Base-by-base conservation (phyloP, 2,888 invertebrate species). In the Acleris literana region DNA sequence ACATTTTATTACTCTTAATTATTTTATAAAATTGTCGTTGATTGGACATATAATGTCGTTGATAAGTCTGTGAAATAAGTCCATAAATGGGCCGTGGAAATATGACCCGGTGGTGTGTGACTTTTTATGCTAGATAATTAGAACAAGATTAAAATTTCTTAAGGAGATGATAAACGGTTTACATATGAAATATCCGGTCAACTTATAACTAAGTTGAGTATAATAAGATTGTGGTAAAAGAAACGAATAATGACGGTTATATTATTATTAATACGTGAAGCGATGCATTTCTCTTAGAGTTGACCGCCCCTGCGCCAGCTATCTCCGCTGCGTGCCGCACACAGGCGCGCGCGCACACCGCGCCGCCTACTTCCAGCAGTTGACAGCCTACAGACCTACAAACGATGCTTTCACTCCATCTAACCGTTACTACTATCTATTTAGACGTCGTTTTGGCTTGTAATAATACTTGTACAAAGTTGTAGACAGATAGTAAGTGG, bases 321-420 rank as follows among this genome's bases (percentile, higher is more conserved):
- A 90, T 92, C 92, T 90, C 90, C 87, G 81, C 78, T 87, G 90
- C 88, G 89, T 85, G 79, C 80, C 89, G 85, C 90, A 89, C 87
- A 86, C 86, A 58, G 64, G 66, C 72, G 73, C 75, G 77, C 70
- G 62, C 70, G 68, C 71, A 72, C 72, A 72, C 76, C 75, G 69
- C 76, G 70, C 80, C 85, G 72, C 90, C 80, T 84, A 83, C 87
- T 80, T 69, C 69, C 74, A 72, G 72, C 70, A 72, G 68, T 64
- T 67, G 75, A 69, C 82, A 89, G 90, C 92, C 92, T 90, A 91
- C 84, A 92, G 92, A 92, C 92, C 92, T 90, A 92, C 88, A 87
- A 90, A 87, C 82, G 69, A 68, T 77, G 81, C 86, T 86, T 87
- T 87, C 87, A 81, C 82, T 79, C 71, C 73, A 73, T 71, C 69